A percentile compares a stretch with the other conserved stretches of the same genome.
phyloP scores from a whole-genome alignment of 64 coral and sea anemone genomes.

The Hydrozoanthus tunicans region DNA sequence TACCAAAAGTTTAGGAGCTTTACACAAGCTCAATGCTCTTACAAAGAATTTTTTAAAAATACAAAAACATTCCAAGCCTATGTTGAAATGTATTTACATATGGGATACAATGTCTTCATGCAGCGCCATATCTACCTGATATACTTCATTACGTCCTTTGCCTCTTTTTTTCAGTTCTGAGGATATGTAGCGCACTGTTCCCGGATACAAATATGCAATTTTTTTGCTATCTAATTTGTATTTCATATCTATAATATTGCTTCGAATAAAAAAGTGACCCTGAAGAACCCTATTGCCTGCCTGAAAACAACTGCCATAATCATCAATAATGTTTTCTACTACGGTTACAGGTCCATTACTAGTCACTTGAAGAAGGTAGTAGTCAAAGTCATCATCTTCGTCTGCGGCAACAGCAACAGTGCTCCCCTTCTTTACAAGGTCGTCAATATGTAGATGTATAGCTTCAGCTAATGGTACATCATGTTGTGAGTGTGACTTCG shows the following conservation, averaged over 20 bases:
- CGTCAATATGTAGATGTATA: conserved; percentile 55
- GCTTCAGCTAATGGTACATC: neutral
- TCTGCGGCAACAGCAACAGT: conserved; percentile 54
- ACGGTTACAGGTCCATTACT: neutral
- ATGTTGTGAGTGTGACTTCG: neutral
- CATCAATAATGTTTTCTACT: neutral
- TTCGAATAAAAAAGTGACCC: conserved; percentile 8
- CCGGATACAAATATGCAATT: conserved; percentile 29
- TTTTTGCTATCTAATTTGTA: neutral
- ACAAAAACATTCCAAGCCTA: too few relatives aligned
- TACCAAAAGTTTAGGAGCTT: too few relatives aligned
- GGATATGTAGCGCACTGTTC: conserved; percentile 53
- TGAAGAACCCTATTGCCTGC: neutral
- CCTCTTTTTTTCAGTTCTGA: conserved; percentile 47
- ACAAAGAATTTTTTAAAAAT: too few relatives aligned
- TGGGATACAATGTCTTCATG: conserved; percentile 49
- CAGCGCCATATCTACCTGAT: conserved; percentile 29
- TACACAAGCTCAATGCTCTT: too few relatives aligned
- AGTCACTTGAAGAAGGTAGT: conserved; percentile 7
- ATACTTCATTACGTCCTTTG: conserved; percentile 47
- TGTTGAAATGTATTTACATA: too few relatives aligned
- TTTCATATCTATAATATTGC: conserved; percentile 4
- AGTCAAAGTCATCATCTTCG: conserved; percentile 12
- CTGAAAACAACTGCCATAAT: neutral
- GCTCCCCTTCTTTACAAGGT: conserved; percentile 53